Percentiles rank a stretch among this genome's conserved stretches.
Evolutionary conservation across 1,140 invertebrate species (phyloP).

Genomic region (Bombus consobrinus): DNA sequence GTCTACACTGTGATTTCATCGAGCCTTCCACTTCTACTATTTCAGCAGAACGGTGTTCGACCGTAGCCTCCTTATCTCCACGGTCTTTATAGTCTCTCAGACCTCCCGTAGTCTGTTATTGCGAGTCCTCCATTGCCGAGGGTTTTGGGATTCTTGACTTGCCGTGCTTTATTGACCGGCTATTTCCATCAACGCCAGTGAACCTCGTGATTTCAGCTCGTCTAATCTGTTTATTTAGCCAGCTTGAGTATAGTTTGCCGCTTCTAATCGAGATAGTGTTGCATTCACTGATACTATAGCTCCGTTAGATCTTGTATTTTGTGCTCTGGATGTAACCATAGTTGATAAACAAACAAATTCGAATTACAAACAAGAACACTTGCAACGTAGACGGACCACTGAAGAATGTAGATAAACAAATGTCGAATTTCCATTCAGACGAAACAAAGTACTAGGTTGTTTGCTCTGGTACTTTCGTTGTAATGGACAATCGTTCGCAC

Average conservation of each 20-base stretch:
- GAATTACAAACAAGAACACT: not conserved
- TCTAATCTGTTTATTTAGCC: not conserved
- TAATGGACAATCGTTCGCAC: no score
- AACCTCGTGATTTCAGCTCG: not conserved
- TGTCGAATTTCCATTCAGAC: no score
- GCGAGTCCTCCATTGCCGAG: not conserved
- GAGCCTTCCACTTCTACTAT: not conserved
- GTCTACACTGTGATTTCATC: not conserved
- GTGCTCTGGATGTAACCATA: no score
- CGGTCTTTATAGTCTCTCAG: not conserved
- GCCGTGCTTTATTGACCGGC: not conserved
- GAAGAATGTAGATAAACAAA: no score
- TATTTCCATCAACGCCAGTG: not conserved
- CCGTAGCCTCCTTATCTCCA: not conserved
- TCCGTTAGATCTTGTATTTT: no score
- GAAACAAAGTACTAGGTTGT: no score
- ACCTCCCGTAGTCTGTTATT: no score
- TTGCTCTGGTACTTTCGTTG: no score
- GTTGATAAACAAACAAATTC: not conserved
- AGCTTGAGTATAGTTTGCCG: not conserved
- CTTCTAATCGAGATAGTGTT: not conserved
- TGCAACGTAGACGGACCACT: no score
- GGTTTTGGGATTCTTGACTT: not conserved
- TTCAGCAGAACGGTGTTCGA: not conserved
- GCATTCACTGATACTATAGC: not conserved